These are phyloP conservation scores for Phymatocera aterrima DNA, from an alignment of 2,888 invertebrate species.

Conservation along the genomic window DNA sequence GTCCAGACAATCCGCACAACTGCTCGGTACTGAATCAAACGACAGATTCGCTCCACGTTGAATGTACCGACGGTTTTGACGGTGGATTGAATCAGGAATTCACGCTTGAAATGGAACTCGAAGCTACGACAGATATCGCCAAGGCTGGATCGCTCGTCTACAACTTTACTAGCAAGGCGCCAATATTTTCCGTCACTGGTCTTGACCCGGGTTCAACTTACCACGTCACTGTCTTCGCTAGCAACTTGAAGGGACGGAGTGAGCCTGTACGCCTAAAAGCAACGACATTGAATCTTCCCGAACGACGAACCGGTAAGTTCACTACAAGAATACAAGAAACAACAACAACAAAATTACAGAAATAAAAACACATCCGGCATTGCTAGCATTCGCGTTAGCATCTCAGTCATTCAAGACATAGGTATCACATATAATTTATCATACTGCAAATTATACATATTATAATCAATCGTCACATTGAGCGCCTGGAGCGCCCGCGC, in stretches of 20 bases:
- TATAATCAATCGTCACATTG: not conserved
- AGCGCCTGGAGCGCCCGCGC: too few relatives aligned
- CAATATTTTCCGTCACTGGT: constrained; percentile 82
- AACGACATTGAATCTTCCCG: constrained; percentile 85
- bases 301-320: constrained; percentile 82
- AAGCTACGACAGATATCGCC: constrained; percentile 73
- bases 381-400: constrained; percentile 39
- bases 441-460: not conserved
- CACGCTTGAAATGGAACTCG: constrained; percentile 81
- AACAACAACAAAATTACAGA: too few relatives aligned
- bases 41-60: constrained; percentile 83
- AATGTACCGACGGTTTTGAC: constrained; percentile 86
- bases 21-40: constrained; percentile 86
- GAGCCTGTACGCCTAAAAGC: constrained; percentile 81
- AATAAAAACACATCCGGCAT: not conserved
- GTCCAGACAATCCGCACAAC: constrained; percentile 84
- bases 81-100: constrained; percentile 86
- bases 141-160: constrained; percentile 77
- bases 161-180: constrained; percentile 78
- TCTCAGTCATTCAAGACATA: constrained; percentile 5
- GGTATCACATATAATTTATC: not conserved
- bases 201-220: constrained; percentile 83
- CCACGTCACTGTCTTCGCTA: constrained; percentile 82
- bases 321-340: too few relatives aligned
- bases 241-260: constrained; percentile 85